These are phyloP conservation scores for Hymenochirus boettgeri DNA, from an alignment of 2,113 vertebrate genomes.

Conservation along the genomic window DNA sequence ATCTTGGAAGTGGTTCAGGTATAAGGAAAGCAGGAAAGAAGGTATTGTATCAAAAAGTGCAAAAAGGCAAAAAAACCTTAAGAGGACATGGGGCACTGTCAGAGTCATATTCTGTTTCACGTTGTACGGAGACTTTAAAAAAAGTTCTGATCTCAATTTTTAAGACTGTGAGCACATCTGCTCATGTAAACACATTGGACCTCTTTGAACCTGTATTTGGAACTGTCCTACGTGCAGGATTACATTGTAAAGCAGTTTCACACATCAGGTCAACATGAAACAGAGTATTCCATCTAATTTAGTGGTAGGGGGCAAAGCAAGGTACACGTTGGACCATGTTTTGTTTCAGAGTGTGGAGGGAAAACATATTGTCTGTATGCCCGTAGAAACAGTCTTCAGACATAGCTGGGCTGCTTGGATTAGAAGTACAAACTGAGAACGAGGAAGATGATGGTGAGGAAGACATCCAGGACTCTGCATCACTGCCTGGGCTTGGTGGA, in stretches of 20 bases:
- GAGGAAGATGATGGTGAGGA: slow-evolving; percentile 68
- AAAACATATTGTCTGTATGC: slow-evolving; percentile 62
- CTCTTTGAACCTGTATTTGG: too few relatives aligned
- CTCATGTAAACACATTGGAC: too few relatives aligned
- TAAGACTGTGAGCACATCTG: not conserved
- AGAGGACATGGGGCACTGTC: slow-evolving; percentile 36
- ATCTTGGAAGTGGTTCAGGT: slow-evolving; percentile 60
- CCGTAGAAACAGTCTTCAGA: slow-evolving; percentile 73
- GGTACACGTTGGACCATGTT: slow-evolving; percentile 63
- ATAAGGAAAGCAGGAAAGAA: slow-evolving; percentile 55
- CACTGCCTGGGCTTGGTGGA: slow-evolving; percentile 71
- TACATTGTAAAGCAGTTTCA: too few relatives aligned
- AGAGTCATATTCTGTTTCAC: slow-evolving; percentile 5
- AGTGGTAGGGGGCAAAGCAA: slow-evolving; percentile 55
- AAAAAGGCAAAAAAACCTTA: slow-evolving; percentile 55
- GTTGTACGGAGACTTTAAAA: not conserved
- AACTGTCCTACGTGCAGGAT: too few relatives aligned
- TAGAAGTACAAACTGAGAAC: slow-evolving; percentile 67
- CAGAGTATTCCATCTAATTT: slow-evolving; percentile 10
- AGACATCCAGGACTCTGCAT: slow-evolving; percentile 78
- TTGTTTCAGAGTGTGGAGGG: slow-evolving; percentile 60
- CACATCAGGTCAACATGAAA: slow-evolving; percentile 2
- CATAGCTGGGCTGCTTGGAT: slow-evolving; percentile 72
- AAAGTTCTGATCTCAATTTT: not conserved
- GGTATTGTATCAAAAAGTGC: slow-evolving; percentile 70